A percentile compares a stretch with the other conserved stretches of the same genome.
Evolutionary conservation across 2,113 vertebrate genomes (phyloP).

Genomic region (Athene noctua): DNA sequence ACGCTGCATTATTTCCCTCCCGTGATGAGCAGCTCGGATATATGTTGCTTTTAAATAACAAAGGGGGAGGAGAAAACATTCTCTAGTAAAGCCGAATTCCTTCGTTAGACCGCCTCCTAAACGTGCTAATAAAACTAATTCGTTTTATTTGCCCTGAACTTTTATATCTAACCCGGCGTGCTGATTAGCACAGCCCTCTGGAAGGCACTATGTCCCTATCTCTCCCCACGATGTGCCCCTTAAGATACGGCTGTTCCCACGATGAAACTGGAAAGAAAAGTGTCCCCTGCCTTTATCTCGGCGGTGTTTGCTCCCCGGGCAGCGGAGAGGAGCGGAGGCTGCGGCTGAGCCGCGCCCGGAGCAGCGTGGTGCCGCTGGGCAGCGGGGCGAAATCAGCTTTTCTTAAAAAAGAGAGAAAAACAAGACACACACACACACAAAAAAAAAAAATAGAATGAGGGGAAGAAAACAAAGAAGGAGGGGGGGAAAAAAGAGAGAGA

Average conservation of each 20-base stretch:
- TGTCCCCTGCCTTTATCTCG: not conserved
- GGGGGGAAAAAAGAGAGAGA: too few relatives aligned
- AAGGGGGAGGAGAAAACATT: constrained; percentile 58
- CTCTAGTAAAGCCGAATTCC: constrained; percentile 54
- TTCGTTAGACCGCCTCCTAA: constrained; percentile 56
- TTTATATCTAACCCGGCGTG: constrained; percentile 39
- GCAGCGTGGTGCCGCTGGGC: not conserved
- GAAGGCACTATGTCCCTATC: not conserved
- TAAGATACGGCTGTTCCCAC: not conserved
- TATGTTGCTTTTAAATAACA: constrained; percentile 43
- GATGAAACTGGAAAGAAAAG: not conserved
- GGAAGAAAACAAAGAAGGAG: too few relatives aligned
- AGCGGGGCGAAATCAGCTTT: not conserved
- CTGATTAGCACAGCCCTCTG: constrained; percentile 35
- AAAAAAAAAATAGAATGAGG: too few relatives aligned
- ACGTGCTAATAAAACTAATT: constrained; percentile 64
- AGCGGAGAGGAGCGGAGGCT: not conserved
- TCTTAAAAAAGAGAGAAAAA: not conserved
- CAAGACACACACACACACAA: too few relatives aligned
- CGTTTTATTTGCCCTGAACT: constrained; percentile 64
- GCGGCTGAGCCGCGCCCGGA: not conserved
- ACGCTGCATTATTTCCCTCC: not conserved
- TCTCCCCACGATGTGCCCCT: not conserved
- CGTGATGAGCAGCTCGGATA: not conserved
- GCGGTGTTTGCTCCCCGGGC: not conserved